These are phyloP conservation scores for Laupala kohalensis DNA, from an alignment of 1,140 invertebrate species.

Conservation along the genomic window DNA sequence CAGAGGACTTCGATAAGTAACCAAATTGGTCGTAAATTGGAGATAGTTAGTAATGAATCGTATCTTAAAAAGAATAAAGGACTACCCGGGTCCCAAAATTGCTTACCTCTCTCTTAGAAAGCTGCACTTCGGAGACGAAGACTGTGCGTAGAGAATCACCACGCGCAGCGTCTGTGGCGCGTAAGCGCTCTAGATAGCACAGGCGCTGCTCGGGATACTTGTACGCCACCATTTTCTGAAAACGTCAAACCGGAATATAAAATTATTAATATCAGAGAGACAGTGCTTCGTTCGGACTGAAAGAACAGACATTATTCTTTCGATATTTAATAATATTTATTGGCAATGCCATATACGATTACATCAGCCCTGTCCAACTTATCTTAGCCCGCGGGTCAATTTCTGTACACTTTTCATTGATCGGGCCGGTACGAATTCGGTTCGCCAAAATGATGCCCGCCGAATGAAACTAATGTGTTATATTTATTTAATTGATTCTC, in stretches of 20 bases:
- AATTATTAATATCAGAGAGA: not conserved
- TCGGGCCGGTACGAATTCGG: no score
- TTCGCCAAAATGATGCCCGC: no score
- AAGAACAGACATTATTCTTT: not conserved
- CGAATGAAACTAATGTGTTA: no score
- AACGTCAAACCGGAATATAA: not conserved
- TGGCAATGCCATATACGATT: no score
- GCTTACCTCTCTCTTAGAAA: slow-evolving; percentile 26
- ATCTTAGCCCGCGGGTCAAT: no score
- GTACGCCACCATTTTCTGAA: slow-evolving; percentile 26
- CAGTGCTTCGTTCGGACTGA: not conserved
- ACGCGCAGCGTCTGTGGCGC: not conserved
- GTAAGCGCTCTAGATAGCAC: slow-evolving; percentile 27
- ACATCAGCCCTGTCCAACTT: no score
- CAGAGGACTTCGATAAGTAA: no score
- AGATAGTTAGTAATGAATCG: no score
- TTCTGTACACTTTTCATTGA: no score
- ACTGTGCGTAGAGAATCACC: slow-evolving; percentile 5
- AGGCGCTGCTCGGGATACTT: slow-evolving; percentile 19
- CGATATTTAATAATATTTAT: no score
- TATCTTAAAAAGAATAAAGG: slow-evolving; percentile 5
- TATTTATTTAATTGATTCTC: no score
- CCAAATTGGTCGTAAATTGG: no score
- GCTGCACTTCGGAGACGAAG: slow-evolving; percentile 17
- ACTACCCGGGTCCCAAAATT: slow-evolving; percentile 19